These are phyloP conservation scores for Champsocephalus esox DNA, from an alignment of 2,797 vertebrate species.

Conservation along the genomic window DNA sequence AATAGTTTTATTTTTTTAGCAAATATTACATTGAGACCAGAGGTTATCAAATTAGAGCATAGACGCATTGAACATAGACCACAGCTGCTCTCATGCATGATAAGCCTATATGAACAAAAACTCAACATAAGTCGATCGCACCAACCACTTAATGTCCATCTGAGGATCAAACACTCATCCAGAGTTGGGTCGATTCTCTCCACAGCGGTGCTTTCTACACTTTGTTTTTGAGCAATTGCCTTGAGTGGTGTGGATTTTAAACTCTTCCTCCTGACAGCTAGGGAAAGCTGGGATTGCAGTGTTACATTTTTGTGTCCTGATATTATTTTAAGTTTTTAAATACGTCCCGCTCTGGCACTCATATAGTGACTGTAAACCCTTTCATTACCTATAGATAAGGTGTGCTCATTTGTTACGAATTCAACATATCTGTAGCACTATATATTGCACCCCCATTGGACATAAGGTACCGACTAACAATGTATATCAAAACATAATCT, in stretches of 20 bases:
- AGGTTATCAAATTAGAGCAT: constrained; percentile 50
- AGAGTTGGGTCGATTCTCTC: constrained; percentile 34
- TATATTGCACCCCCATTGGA: constrained; percentile 46
- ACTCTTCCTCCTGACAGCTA: constrained; percentile 57
- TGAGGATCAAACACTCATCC: constrained; percentile 44
- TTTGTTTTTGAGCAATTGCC: constrained; percentile 41
- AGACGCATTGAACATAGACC: constrained; percentile 43
- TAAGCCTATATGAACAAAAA: constrained; percentile 66
- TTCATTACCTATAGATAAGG: constrained; percentile 46
- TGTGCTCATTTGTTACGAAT: constrained; percentile 53
- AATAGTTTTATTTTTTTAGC: constrained; percentile 73
- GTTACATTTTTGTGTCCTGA: constrained; percentile 65
- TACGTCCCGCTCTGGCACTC: constrained; percentile 41
- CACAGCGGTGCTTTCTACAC: constrained; percentile 40
- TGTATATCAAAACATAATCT: constrained; percentile 56
- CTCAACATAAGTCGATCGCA: constrained; percentile 29
- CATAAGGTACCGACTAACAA: constrained; percentile 67
- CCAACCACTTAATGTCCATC: constrained; percentile 28
- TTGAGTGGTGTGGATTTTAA: constrained; percentile 62
- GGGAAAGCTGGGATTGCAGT: constrained; percentile 65
- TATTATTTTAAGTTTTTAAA: constrained; percentile 75
- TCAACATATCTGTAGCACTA: constrained; percentile 46
- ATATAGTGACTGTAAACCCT: constrained; percentile 52
- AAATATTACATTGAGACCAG: constrained; percentile 45
- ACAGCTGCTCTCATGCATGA: constrained; percentile 70